A percentile compares a stretch with the other conserved stretches of the same genome.
These are phyloP conservation scores for Patiria pectinifera DNA, from an alignment of 53 echinoderm and acorn worm species.

Conservation along the genomic window DNA sequence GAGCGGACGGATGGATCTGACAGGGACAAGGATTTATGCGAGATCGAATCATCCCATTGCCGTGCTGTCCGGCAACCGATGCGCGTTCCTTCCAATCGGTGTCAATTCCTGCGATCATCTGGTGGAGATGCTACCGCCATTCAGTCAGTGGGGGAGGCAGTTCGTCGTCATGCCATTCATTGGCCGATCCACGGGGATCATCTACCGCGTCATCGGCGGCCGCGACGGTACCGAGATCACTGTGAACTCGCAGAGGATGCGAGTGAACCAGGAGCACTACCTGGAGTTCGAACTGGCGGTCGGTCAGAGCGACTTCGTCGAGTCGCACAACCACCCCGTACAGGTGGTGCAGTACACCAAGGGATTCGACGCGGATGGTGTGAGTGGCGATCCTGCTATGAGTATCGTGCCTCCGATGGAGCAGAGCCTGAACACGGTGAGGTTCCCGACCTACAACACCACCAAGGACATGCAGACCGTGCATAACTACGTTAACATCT, in stretches of 20 bases:
- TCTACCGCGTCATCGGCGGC: slow-evolving; percentile 72
- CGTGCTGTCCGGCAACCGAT: slow-evolving; percentile 75
- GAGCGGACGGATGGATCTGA: slow-evolving; percentile 62
- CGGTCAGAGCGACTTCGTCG: slow-evolving; percentile 54
- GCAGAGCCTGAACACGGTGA: slow-evolving; percentile 63
- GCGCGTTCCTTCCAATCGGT: slow-evolving; percentile 69
- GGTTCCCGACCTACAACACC: slow-evolving; percentile 64
- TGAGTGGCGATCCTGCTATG: slow-evolving; percentile 77
- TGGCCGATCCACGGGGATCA: slow-evolving; percentile 53
- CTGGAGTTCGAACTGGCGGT: slow-evolving; percentile 58
- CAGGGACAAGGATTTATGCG: slow-evolving; percentile 63
- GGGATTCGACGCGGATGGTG: slow-evolving; percentile 55
- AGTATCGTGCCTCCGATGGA: slow-evolving; percentile 76
- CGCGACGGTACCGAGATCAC: slow-evolving; percentile 58
- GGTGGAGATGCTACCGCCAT: slow-evolving; percentile 78
- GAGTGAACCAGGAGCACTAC: slow-evolving; percentile 34
- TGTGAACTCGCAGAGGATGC: neutral
- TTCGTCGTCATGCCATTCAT: slow-evolving; percentile 74
- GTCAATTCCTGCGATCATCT: slow-evolving; percentile 78
- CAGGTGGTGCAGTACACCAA: slow-evolving; percentile 71
- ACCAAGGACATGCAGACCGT: slow-evolving; percentile 55
- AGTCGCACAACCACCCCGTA: slow-evolving; percentile 61
- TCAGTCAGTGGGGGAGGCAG: slow-evolving; percentile 62
- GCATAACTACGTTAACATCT: slow-evolving; percentile 63
- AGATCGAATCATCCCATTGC: slow-evolving; percentile 73